Evolutionary conservation across 2,797 vertebrate species (phyloP).

Genomic region (Orestias chungarensis): DNA sequence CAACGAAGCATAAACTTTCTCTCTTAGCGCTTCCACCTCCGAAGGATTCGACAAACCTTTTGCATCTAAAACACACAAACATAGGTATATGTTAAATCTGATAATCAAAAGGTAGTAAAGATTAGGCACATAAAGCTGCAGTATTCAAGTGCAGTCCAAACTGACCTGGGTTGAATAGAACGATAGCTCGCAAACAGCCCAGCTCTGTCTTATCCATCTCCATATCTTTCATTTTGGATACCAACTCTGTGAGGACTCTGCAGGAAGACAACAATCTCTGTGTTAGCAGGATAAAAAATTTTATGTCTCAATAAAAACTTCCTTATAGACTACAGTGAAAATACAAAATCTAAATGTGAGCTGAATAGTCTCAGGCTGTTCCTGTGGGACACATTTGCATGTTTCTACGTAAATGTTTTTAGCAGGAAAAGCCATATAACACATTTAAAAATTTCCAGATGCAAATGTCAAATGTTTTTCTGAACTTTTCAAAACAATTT

Average conservation of each 20-base stretch:
- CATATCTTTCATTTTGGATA: slow-evolving; percentile 99
- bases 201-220: slow-evolving; percentile 98
- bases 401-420: not conserved
- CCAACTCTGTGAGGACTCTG: slow-evolving; percentile 94
- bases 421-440: not conserved
- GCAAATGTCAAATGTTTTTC: not conserved
- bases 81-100: not conserved
- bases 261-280: slow-evolving; percentile 19
- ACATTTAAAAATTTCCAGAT: not conserved
- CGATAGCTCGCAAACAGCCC: slow-evolving; percentile 93
- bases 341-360: not conserved
- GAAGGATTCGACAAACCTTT: slow-evolving; percentile 92
- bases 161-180: slow-evolving; percentile 95
- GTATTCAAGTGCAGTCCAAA: not conserved
- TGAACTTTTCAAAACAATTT: not conserved
- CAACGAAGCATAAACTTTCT: slow-evolving; percentile 94
- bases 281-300: not conserved
- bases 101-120: not conserved
- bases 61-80: slow-evolving; percentile 82
- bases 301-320: not conserved
- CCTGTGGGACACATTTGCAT: not conserved
- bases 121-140: not conserved
- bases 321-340: not conserved
- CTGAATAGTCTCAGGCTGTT: not conserved
- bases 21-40: slow-evolving; percentile 90